Conservation (phyloP, 2,888 invertebrate species). For the Coleophora deauratella region DNA sequence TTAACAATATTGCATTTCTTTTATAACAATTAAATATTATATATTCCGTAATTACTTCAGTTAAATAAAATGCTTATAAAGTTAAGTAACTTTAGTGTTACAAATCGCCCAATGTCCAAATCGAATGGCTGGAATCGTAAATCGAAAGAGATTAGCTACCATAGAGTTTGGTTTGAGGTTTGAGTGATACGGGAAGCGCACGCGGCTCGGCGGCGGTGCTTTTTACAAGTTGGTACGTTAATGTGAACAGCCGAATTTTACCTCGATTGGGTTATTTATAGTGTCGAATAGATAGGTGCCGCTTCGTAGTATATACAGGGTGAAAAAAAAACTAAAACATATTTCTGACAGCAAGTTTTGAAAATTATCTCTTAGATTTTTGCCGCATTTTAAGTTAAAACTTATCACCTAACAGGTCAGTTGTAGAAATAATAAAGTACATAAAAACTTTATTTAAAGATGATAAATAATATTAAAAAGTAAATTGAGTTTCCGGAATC, state of each 20-base stretch:
- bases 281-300: constrained; percentile 7
- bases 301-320: not conserved
- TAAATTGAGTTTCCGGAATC: too few relatives aligned
- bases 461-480: too few relatives aligned
- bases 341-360: too few relatives aligned
- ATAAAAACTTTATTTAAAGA: too few relatives aligned
- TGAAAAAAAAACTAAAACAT: not conserved
- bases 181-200: constrained; percentile 14
- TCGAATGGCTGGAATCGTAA: constrained; percentile 40
- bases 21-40: too few relatives aligned
- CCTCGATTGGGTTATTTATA: constrained; percentile 60
- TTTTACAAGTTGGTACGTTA: constrained; percentile 35
- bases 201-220: too few relatives aligned
- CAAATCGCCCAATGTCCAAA: constrained; percentile 22
- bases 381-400: too few relatives aligned
- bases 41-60: not conserved
- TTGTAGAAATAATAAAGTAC: too few relatives aligned
- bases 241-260: constrained; percentile 61
- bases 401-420: too few relatives aligned
- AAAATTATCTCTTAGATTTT: too few relatives aligned
- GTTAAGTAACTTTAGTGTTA: not conserved
- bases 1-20: not conserved
- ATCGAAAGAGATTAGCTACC: constrained; percentile 50
- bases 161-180: constrained; percentile 32
- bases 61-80: not conserved